Conservation (phyloP, 2,113 vertebrate genomes). For the Grammomys surdaster region DNA sequence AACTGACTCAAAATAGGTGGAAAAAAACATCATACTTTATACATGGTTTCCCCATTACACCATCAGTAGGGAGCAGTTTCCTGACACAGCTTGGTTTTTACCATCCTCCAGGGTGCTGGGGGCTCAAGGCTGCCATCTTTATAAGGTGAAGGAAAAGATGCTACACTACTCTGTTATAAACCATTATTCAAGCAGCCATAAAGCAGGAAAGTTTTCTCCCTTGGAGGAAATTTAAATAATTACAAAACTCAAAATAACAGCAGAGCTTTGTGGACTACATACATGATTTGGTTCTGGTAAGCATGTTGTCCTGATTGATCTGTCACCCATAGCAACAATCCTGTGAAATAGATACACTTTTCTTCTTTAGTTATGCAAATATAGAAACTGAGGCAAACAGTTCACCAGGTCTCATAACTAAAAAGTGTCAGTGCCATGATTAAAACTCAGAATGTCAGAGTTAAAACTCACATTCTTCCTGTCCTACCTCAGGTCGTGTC, state of each 20-base stretch:
- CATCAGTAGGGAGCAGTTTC: conserved; percentile 26
- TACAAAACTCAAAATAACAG: conserved; percentile 18
- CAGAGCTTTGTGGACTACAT: neutral
- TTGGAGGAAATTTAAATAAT: neutral
- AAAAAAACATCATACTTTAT: neutral
- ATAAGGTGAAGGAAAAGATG: neutral
- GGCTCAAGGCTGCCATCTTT: conserved; percentile 2
- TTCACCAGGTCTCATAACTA: neutral
- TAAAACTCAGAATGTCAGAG: neutral
- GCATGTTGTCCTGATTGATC: neutral
- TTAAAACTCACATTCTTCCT: neutral
- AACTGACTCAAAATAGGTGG: conserved; percentile 14
- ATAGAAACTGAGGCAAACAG: neutral
- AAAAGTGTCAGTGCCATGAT: neutral
- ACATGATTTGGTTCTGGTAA: neutral
- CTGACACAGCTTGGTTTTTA: neutral
- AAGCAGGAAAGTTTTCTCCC: neutral
- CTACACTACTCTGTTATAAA: neutral
- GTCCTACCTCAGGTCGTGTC: neutral
- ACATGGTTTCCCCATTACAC: neutral
- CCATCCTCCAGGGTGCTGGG: neutral
- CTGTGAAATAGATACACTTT: neutral
- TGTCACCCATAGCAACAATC: neutral
- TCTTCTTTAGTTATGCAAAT: neutral
- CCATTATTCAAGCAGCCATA: neutral